A percentile compares a stretch with the other conserved stretches of the same genome.
Conservation (phyloP, 2,113 vertebrate species). For the Pomatorhinus ruficollis region DNA sequence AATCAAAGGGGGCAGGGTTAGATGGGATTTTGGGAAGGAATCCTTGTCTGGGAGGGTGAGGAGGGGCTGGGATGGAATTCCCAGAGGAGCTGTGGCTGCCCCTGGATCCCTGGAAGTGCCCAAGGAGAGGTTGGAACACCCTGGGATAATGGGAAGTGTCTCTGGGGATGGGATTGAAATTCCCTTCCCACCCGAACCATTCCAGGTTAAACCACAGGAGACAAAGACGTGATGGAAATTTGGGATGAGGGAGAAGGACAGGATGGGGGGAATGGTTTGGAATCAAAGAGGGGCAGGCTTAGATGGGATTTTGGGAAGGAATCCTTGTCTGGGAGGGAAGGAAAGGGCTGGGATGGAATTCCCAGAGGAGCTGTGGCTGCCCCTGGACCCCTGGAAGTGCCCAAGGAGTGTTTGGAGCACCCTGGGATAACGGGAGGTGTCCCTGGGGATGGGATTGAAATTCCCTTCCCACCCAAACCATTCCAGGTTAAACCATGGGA, state of each 20-base stretch:
- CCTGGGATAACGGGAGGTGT: background rate
- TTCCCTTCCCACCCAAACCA: background rate
- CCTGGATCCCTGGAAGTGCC: background rate
- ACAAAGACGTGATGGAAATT: background rate
- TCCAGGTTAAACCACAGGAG: too few relatives aligned
- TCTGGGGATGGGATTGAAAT: background rate
- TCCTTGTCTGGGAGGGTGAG: background rate
- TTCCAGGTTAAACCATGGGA: too few relatives aligned
- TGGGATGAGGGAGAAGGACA: background rate
- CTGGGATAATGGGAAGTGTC: background rate
- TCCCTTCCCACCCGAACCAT: too few relatives aligned
- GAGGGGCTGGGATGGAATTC: background rate
- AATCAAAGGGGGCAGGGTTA: fast-evolving
- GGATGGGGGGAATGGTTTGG: too few relatives aligned
- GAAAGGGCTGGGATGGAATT: too few relatives aligned
- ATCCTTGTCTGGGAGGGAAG: too few relatives aligned
- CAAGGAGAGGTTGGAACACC: fast-evolving
- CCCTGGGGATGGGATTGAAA: too few relatives aligned
- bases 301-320: too few relatives aligned
- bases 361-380: background rate
- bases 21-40: background rate
- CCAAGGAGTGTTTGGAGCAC: background rate
- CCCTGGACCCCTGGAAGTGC: background rate
- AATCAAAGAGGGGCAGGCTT: too few relatives aligned
- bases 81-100: background rate